Conservation (phyloP, 2,888 invertebrate species). For the Sinohyriopsis cumingii region DNA sequence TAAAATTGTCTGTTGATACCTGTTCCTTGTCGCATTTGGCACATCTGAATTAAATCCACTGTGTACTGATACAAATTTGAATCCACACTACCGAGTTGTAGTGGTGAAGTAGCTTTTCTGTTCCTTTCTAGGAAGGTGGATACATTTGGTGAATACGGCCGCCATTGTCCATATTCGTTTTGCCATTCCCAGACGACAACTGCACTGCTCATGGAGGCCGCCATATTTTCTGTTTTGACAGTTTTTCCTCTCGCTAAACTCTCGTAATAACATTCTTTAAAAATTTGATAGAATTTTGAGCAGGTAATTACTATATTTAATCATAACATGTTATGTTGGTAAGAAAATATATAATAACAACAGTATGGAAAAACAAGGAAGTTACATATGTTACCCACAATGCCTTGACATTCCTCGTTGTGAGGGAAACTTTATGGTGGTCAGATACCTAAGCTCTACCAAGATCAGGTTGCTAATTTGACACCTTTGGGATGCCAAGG, state of each 20-base stretch:
- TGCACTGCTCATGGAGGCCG: conserved; percentile 28
- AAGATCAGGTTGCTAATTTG: no score
- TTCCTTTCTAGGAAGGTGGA: conserved; percentile 54
- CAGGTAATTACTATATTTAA: no score
- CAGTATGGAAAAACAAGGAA: no score
- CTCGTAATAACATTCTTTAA: no score
- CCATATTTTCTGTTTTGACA: conserved; percentile 39
- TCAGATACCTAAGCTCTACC: no score
- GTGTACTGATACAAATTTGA: conserved; percentile 47
- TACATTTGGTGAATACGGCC: conserved; percentile 58
- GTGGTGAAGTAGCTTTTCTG: conserved; percentile 20
- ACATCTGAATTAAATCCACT: conserved; percentile 51
- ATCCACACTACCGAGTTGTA: conserved; percentile 51
- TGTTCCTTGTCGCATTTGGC: conserved; percentile 57
- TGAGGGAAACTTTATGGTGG: conserved; percentile 38
- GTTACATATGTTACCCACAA: conserved; percentile 35
- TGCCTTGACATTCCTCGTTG: conserved; percentile 50
- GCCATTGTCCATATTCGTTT: conserved; percentile 59
- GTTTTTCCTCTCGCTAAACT: conserved; percentile 13
- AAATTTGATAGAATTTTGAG: no score
- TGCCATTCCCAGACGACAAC: conserved; percentile 67
- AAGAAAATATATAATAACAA: no score
- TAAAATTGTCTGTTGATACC: conserved; percentile 30
- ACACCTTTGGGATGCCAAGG: no score
- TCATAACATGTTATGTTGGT: no score